Base-by-base conservation (phyloP, 2,113 vertebrate genomes). In the Catharus fuscescens region DNA sequence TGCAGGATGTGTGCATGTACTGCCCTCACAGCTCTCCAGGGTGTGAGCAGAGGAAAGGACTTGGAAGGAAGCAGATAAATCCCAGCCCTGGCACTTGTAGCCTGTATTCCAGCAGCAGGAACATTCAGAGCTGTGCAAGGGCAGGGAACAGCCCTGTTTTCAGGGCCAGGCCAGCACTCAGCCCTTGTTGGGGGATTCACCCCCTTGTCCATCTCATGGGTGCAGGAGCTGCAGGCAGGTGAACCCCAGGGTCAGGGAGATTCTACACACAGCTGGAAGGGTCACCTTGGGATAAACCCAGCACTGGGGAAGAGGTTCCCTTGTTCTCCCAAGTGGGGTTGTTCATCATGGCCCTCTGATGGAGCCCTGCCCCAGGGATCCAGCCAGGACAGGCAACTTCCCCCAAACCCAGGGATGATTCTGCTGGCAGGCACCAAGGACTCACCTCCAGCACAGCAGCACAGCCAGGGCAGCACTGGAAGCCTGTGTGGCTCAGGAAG, bases 21-120 rank as follows among this genome's bases (percentile, higher is more conserved):
- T 92, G 72, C 88, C 72, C 60, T 91, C 4, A 1, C 52, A 76
- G 56, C 61, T 67, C 44, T 85, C 91, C 82, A 86, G 88, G 80
- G 91, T 78, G 80, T 89, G 72, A 92, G 65, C 91, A 86, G 80
- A 89, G 92, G 92, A 92, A 92, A 84, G 60, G 48, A 91, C 38
- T 92, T 70, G 69, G 84, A 88, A 93, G 89, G 91, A 94, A 95
- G 48, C 60, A 86, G 80, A 88, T 81, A 86, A 94, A 80, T 31
- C 65, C 52, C 56, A 66, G 67, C 56, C 76, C 0, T 0, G 67
- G 20, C 32, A 47, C 53, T 62, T 62, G 18, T 20, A 26, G 32
- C 6, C 40, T 3, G 2, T 59, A 76, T 81, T 82, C 62, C 11
- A 10, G 21, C 65, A 91, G 56, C 4, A 2, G 42, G 40, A n/a